Evolutionary conservation across 2,888 invertebrate species (phyloP).

Genomic region (Serripes groenlandicus): DNA sequence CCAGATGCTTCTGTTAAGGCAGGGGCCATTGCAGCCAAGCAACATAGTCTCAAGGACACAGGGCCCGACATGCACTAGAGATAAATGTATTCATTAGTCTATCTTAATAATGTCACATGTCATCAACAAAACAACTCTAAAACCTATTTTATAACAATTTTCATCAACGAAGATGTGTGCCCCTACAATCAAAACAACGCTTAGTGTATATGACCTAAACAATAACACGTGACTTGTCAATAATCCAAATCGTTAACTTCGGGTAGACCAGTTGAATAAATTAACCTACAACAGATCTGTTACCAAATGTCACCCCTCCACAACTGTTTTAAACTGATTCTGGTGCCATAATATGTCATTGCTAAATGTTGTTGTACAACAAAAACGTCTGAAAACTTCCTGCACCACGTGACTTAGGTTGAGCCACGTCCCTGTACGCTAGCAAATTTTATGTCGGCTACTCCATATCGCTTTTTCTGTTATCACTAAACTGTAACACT

Average conservation of each 20-base stretch:
- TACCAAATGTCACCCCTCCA: background rate
- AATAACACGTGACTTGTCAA: conserved; percentile 68
- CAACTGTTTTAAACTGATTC: background rate
- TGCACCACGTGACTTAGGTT: conserved; percentile 79
- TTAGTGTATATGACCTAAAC: conserved; percentile 47
- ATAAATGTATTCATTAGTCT: conserved; percentile 21
- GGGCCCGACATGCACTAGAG: conserved; percentile 77
- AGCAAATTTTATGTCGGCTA: conserved; percentile 35
- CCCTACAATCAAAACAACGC: background rate
- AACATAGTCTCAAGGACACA: conserved; percentile 84
- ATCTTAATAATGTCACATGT: background rate
- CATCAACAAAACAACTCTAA: background rate
- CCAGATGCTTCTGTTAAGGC: conserved; percentile 93
- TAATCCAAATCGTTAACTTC: conserved; percentile 26
- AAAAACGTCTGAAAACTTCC: conserved; percentile 32
- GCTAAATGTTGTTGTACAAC: background rate
- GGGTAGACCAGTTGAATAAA: conserved; percentile 32
- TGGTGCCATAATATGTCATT: background rate
- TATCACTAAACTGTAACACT: conserved; percentile 5
- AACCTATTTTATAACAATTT: background rate
- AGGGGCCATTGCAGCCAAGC: conserved; percentile 92
- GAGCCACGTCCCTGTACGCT: conserved; percentile 78
- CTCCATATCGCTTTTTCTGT: conserved; percentile 46
- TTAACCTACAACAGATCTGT: conserved; percentile 30
- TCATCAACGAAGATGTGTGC: background rate